Evolutionary conservation across 2,113 vertebrate genomes (phyloP).

Genomic region (Gopherus flavomarginatus): DNA sequence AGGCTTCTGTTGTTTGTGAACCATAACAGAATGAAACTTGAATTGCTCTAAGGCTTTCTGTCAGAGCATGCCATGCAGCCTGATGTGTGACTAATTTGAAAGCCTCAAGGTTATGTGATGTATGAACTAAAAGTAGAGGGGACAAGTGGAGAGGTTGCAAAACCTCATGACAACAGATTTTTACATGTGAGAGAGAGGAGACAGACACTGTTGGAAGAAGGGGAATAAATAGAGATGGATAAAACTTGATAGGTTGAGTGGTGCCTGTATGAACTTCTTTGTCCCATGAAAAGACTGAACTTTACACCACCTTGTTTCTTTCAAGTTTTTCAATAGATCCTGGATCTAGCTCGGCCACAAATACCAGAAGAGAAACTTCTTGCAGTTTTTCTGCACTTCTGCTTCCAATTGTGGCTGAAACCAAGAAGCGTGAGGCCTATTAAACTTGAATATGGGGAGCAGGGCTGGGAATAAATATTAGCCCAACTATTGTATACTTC

Average conservation of each 20-base stretch:
- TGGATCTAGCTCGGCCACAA: not conserved
- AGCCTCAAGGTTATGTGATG: fast-evolving
- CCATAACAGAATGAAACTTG: not conserved
- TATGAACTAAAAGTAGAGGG: not conserved
- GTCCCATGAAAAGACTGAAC: not conserved
- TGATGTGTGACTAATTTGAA: not conserved
- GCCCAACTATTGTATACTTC: not conserved
- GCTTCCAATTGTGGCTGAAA: not conserved
- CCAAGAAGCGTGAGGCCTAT: not conserved
- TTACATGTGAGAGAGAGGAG: not conserved
- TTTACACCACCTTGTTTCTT: not conserved
- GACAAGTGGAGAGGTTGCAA: not conserved
- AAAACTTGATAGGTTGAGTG: not conserved
- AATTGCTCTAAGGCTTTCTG: not conserved
- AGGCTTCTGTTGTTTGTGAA: not conserved
- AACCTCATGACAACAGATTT: not conserved
- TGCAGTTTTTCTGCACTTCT: not conserved
- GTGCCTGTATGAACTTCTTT: not conserved
- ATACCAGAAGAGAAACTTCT: not conserved
- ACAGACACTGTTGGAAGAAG: not conserved
- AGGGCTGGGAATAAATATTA: conserved; percentile 1
- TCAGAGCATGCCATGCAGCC: not conserved
- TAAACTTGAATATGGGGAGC: not conserved
- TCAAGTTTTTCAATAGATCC: not conserved
- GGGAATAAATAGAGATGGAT: not conserved